Conservation (phyloP, 2,888 invertebrate genomes). For the Chrysolina americana region DNA sequence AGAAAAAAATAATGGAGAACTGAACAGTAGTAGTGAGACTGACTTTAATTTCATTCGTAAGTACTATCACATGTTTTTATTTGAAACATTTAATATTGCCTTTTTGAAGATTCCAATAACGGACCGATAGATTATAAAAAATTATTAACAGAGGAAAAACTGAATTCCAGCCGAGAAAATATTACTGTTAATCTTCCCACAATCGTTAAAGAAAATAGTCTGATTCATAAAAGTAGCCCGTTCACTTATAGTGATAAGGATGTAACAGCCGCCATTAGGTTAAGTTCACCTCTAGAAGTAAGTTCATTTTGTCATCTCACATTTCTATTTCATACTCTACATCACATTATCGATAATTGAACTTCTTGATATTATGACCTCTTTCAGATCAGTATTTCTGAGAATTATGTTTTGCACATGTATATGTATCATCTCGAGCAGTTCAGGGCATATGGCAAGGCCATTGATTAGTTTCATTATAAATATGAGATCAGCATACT, state of each 20-base stretch:
- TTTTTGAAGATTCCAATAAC: slow-evolving; percentile 49
- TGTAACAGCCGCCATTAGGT: slow-evolving; percentile 68
- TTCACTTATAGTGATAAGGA: slow-evolving; percentile 69
- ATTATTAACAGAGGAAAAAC: slow-evolving; percentile 61
- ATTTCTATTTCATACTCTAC: too few species aligned
- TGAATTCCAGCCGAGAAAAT: slow-evolving; percentile 60
- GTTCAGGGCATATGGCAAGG: too few species aligned
- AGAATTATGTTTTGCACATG: too few species aligned
- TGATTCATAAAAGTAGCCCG: slow-evolving; percentile 68
- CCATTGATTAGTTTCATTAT: too few species aligned
- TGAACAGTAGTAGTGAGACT: slow-evolving; percentile 49
- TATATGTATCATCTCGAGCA: too few species aligned
- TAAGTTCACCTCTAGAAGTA: slow-evolving; percentile 57
- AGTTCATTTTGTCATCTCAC: slow-evolving; percentile 29
- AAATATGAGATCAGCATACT: too few species aligned
- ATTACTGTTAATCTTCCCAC: slow-evolving; percentile 68
- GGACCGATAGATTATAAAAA: slow-evolving; percentile 65
- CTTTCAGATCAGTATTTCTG: too few species aligned
- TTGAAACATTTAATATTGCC: neutral
- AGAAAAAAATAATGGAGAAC: slow-evolving; percentile 44
- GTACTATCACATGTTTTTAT: slow-evolving; percentile 41
- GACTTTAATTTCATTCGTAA: slow-evolving; percentile 63
- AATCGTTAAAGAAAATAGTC: slow-evolving; percentile 67
- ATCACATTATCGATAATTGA: too few species aligned
- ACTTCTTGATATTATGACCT: too few species aligned